Evolutionary conservation across 2,888 invertebrate genomes (phyloP).

Genomic region (Acronicta leporina): DNA sequence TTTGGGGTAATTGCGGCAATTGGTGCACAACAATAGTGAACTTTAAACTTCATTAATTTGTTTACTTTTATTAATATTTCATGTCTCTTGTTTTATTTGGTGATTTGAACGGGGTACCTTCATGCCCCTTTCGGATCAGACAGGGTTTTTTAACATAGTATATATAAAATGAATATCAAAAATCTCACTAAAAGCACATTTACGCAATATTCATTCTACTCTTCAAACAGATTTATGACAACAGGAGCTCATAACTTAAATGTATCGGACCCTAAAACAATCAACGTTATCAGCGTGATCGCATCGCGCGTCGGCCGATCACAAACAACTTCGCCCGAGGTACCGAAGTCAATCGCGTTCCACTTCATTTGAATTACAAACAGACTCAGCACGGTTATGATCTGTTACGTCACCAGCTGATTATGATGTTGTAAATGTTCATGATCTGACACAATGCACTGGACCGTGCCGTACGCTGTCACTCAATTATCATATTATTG

Average conservation of each 20-base stretch:
- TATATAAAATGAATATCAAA: no score
- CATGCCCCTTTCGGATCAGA: no score
- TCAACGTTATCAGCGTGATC: conserved; percentile 20
- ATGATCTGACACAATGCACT: conserved; percentile 35
- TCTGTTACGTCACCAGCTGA: conserved; percentile 65
- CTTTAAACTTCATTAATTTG: no score
- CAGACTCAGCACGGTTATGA: conserved; percentile 63
- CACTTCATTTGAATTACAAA: conserved; percentile 72
- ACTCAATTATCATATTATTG: conserved; percentile 53
- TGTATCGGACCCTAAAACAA: conserved; percentile 9
- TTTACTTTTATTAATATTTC: no score
- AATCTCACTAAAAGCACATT: no score
- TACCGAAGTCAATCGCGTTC: conserved; percentile 52
- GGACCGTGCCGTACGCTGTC: conserved; percentile 21
- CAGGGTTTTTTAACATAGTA: no score
- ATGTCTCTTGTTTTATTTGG: no score
- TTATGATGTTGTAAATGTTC: conserved; percentile 41
- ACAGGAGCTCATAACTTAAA: neutral
- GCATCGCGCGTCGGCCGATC: conserved; percentile 24
- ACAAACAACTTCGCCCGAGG: conserved; percentile 23
- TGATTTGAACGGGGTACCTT: no score
- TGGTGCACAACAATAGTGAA: no score
- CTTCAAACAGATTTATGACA: neutral
- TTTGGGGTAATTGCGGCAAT: no score
- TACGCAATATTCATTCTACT: no score